phyloP scores from a whole-genome alignment of 2,113 vertebrate genomes.

The Erythrolamprus reginae region DNA sequence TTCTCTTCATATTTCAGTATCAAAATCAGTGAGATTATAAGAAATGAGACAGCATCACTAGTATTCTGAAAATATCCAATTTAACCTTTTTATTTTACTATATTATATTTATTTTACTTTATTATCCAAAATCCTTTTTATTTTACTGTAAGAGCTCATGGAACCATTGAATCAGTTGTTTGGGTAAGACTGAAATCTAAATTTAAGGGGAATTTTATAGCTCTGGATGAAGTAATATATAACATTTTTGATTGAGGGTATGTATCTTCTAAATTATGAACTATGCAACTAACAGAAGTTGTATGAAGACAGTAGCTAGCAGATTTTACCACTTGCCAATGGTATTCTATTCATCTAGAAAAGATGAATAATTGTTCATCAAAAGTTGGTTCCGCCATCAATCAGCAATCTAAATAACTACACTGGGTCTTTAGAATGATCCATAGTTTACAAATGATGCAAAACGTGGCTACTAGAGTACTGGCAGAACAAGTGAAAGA shows the following conservation, averaged over 20 bases:
- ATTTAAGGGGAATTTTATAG: neutral
- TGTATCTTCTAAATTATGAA: neutral
- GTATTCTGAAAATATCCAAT: neutral
- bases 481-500: neutral
- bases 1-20: neutral
- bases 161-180: neutral
- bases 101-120: too few relatives aligned
- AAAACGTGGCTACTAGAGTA: neutral
- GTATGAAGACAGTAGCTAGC: neutral
- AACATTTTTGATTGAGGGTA: neutral
- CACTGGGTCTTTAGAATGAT: neutral
- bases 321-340: neutral
- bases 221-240: neutral
- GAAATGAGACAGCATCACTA: neutral
- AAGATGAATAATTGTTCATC: neutral
- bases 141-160: neutral
- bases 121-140: too few relatives aligned
- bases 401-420: neutral
- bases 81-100: too few relatives aligned
- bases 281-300: neutral
- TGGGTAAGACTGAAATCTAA: neutral
- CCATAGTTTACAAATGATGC: neutral
- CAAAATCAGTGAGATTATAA: neutral
- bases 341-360: neutral
- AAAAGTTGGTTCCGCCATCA: neutral